These are phyloP conservation scores for Channallabes apus DNA, from an alignment of 2,797 vertebrate species.

Conservation along the genomic window DNA sequence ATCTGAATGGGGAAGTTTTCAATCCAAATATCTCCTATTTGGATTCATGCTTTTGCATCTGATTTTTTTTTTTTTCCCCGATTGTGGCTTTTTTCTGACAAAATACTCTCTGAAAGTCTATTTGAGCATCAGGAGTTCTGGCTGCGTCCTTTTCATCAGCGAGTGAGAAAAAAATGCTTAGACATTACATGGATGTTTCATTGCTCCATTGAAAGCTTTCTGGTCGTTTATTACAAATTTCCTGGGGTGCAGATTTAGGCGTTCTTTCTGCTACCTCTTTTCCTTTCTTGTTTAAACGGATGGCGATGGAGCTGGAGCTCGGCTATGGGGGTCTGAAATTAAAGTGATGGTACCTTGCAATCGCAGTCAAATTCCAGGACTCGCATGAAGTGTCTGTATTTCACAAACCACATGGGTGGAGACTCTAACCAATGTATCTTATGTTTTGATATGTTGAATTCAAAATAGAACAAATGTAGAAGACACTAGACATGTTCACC, in stretches of 20 bases:
- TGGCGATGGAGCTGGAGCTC: constrained; percentile 53
- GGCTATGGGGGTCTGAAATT: constrained; percentile 65
- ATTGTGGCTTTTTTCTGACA: not conserved
- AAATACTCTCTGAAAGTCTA: not conserved
- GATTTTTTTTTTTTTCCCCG: not conserved
- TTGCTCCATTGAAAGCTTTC: constrained; percentile 5
- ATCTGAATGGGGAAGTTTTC: constrained; percentile 28
- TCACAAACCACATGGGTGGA: not conserved
- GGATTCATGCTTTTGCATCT: not conserved
- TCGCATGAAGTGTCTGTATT: not conserved
- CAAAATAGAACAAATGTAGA: not conserved
- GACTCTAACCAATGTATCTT: not conserved
- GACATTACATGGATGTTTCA: constrained; percentile 11
- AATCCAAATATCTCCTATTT: constrained; percentile 12
- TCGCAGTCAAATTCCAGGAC: not conserved
- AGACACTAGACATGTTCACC: not conserved
- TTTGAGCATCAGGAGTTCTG: not conserved
- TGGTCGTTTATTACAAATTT: not conserved
- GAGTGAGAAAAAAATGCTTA: not conserved
- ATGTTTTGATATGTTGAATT: constrained; percentile 8
- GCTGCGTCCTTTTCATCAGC: not conserved
- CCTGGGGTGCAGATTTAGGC: not conserved
- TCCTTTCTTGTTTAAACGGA: constrained; percentile 28
- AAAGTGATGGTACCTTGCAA: constrained; percentile 50
- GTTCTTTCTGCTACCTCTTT: not conserved